Base-by-base conservation (phyloP, 2,888 invertebrate genomes). In the Acronicta alni region DNA sequence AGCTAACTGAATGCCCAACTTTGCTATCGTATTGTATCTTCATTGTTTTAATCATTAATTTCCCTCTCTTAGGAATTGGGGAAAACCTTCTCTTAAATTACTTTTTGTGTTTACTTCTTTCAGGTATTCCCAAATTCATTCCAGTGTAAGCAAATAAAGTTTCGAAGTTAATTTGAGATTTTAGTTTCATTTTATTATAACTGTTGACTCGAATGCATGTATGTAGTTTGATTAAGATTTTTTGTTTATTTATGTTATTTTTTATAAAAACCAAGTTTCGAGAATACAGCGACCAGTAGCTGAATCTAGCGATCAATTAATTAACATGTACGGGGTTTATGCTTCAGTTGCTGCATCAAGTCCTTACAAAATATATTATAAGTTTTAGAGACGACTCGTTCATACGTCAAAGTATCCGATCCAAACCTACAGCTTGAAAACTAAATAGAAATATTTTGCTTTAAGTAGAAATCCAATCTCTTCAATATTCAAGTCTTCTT, bases 1-100 rank as follows among this genome's bases (percentile, higher is more conserved):
- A 81, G 76, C 78, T 64, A n/a, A 61, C 62, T 75, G 81, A 84
- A 79, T 80, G 74, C 57, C 60, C 46, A 77, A 78, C 76, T 75
- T 79, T 68, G 62, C 49, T 61, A 53, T 56, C 55, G 44, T 67
- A 58, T 71, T 48, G 55, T 62, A 67, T 55, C 56, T 66, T 68
- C 61, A 60, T 69, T 72, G 54, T 67, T 66, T 55, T 52, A 62
- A 72, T 78, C 67, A 77, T 75, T 78, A 47, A 59, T 70, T 67
- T 53, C 49, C 26, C 44, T 51, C 47, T 42, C 41, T 57, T 63
- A 52, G 42, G 42, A 42, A 59, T 48, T 38, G 41, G 45, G 44
- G 32, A 12, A n/a, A 26, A 3, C 16, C 16, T 43, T 1, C 12
- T 43, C 23, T 32, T 57, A 20, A 58, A 53, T 48, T 45, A 54